A percentile compares a stretch with the other conserved stretches of the same genome.
Evolutionary conservation across 2,797 vertebrate species (phyloP).

Genomic region (Caiman crocodilus): DNA sequence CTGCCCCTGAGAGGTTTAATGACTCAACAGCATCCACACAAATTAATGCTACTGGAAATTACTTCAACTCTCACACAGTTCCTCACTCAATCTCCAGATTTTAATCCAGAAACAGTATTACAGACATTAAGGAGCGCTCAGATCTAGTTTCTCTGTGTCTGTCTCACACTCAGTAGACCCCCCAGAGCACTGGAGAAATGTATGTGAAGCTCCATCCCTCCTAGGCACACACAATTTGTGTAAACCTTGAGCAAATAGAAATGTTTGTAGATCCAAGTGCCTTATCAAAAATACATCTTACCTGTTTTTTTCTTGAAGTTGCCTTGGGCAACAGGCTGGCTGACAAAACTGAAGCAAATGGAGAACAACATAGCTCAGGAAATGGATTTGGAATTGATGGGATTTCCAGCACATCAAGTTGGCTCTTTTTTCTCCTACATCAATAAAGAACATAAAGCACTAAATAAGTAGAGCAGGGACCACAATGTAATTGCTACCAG

Average conservation of each 20-base stretch:
- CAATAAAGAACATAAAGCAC: slow-evolving; percentile 71
- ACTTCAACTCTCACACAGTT: neutral
- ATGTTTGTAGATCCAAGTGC: neutral
- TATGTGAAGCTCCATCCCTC: neutral
- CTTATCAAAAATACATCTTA: slow-evolving; percentile 51
- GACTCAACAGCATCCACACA: neutral
- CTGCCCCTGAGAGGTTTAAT: neutral
- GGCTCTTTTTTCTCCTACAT: slow-evolving; percentile 83
- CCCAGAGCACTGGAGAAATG: neutral
- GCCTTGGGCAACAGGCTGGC: slow-evolving; percentile 90
- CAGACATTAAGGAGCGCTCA: neutral
- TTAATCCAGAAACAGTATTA: neutral
- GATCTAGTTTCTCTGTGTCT: neutral
- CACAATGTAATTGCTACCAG: slow-evolving; percentile 55
- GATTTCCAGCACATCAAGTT: slow-evolving; percentile 82
- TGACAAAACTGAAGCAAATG: slow-evolving; percentile 85
- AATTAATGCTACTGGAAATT: neutral
- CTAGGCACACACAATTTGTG: too few species aligned
- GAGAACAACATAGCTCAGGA: slow-evolving; percentile 88
- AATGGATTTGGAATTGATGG: slow-evolving; percentile 88
- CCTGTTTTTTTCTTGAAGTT: slow-evolving; percentile 91
- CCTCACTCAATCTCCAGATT: neutral
- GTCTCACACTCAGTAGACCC: neutral
- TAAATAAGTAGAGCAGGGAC: slow-evolving; percentile 57
- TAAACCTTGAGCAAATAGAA: too few species aligned